Conservation (phyloP, 2,113 vertebrate genomes). For the Saccopteryx bilineata region DNA sequence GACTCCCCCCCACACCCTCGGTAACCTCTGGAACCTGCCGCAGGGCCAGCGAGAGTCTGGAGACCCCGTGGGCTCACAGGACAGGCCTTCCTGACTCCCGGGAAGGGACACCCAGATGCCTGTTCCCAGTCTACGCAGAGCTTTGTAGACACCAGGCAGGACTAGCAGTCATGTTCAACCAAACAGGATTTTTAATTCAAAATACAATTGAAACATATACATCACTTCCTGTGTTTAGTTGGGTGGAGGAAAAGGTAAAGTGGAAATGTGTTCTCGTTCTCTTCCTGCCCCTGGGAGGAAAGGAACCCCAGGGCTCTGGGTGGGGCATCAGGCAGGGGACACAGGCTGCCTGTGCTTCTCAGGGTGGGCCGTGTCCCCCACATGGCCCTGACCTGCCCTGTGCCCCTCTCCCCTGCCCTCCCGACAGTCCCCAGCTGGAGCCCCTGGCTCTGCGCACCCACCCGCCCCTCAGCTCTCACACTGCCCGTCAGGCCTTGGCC, state of each 20-base stretch:
- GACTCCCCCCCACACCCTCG: neutral
- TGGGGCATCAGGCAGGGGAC: neutral
- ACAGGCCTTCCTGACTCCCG: neutral
- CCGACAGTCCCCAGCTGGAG: no score
- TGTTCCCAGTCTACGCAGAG: no score
- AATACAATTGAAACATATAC: no score
- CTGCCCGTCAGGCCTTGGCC: neutral
- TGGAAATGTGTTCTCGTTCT: neutral
- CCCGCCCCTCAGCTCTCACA: neutral
- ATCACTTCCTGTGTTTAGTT: rapidly evolving
- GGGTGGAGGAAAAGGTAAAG: neutral
- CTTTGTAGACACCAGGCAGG: neutral
- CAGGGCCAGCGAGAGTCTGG: neutral
- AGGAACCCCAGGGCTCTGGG: no score
- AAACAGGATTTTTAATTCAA: neutral
- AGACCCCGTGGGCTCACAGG: neutral
- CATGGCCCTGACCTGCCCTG: neutral
- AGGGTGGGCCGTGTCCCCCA: rapidly evolving
- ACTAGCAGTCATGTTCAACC: neutral
- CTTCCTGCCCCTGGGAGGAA: neutral
- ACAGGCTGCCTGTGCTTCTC: neutral
- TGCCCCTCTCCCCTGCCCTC: neutral
- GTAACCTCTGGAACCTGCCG: neutral
- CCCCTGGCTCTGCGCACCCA: neutral
- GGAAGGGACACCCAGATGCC: neutral